phyloP scores from a whole-genome alignment of 2,113 vertebrate species.

The Pedetes capensis region DNA sequence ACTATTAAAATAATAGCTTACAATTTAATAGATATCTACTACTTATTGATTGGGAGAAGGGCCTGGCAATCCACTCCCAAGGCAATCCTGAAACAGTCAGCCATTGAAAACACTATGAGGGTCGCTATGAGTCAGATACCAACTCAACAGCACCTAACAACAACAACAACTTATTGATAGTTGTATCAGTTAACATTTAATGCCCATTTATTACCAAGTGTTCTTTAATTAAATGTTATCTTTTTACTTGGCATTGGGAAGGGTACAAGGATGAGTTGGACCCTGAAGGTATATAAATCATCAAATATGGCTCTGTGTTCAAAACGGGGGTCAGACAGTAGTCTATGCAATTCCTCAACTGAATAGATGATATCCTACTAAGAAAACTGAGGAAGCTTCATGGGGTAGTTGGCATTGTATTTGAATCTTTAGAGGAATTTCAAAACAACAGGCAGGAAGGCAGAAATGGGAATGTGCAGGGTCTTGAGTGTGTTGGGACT shows the following conservation, averaged over 20 bases:
- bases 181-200: neutral
- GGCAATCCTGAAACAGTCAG: too few species aligned
- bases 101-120: too few species aligned
- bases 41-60: too few species aligned
- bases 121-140: too few species aligned
- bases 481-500: neutral
- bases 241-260: neutral
- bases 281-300: neutral
- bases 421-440: neutral
- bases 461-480: too few species aligned
- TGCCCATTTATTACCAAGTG: neutral
- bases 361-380: neutral
- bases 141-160: too few species aligned
- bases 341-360: neutral
- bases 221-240: slow-evolving; percentile 8
- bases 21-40: slow-evolving; percentile 14
- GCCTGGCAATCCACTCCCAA: too few species aligned
- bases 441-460: too few species aligned
- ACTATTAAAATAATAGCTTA: neutral
- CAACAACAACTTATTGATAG: neutral
- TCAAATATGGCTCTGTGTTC: neutral
- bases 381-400: neutral
- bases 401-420: neutral
- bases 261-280: neutral
- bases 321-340: neutral